phyloP scores from a whole-genome alignment of 1,140 invertebrate species.

The Orius insidiosus region DNA sequence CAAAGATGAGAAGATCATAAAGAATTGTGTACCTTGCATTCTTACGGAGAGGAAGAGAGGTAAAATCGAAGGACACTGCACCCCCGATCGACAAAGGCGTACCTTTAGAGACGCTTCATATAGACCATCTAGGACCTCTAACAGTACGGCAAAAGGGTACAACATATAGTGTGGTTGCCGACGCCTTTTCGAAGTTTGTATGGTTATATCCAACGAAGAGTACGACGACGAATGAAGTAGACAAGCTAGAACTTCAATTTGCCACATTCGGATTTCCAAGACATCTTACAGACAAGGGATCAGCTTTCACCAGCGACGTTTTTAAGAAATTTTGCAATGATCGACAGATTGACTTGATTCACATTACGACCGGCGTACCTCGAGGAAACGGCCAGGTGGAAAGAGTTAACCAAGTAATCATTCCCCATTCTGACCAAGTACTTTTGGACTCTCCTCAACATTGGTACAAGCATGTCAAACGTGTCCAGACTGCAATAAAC shows the following conservation, averaged over 20 bases:
- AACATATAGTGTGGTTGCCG: constrained; percentile 21
- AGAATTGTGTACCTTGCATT: constrained; percentile 25
- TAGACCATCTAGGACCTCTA: constrained; percentile 25
- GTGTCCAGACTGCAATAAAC: too few relatives aligned
- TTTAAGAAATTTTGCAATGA: constrained; percentile 22
- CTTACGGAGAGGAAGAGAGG: constrained; percentile 25
- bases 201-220: constrained; percentile 19
- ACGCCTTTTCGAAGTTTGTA: constrained; percentile 21
- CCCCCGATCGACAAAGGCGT: constrained; percentile 21
- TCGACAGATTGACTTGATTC: constrained; percentile 18
- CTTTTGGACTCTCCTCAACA: too few relatives aligned
- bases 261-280: constrained; percentile 24
- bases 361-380: too few relatives aligned
- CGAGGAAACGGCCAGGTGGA: too few relatives aligned
- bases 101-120: constrained; percentile 23
- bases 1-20: constrained; percentile 22
- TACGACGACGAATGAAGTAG: constrained; percentile 16
- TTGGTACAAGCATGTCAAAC: too few relatives aligned
- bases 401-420: too few relatives aligned
- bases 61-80: constrained; percentile 26
- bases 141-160: constrained; percentile 21
- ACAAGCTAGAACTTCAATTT: constrained; percentile 18
- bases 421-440: too few relatives aligned
- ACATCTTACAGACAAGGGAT: constrained; percentile 3
- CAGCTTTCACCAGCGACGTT: constrained; percentile 20